Conservation (phyloP, 92 coral and sea anemone species). For the Muricea muricata region DNA sequence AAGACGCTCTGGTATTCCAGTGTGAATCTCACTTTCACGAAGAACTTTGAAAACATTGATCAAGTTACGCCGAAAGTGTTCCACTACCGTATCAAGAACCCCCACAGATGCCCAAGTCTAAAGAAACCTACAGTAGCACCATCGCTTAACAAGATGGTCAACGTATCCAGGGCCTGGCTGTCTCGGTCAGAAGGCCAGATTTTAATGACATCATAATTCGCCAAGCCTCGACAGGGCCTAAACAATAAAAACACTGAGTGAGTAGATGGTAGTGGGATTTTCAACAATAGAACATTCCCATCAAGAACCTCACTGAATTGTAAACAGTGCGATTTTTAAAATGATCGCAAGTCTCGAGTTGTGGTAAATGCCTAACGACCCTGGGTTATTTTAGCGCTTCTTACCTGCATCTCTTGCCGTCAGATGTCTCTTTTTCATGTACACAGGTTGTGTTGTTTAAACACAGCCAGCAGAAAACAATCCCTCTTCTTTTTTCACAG, state of each 20-base stretch:
- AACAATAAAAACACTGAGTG: background rate
- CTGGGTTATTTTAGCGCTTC: background rate
- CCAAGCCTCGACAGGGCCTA: conserved; percentile 99
- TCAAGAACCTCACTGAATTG: background rate
- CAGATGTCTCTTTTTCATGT: conserved; percentile 86
- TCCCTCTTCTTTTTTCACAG: conserved; percentile 49
- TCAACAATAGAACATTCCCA: background rate
- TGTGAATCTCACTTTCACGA: conserved; percentile 72
- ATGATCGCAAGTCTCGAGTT: background rate
- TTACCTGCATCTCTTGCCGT: conserved; percentile 92
- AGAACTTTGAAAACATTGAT: conserved; percentile 84
- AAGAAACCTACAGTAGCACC: conserved; percentile 94
- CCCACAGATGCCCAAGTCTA: conserved; percentile 87
- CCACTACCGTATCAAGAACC: conserved; percentile 90
- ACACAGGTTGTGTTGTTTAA: conserved; percentile 82
- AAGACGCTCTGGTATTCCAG: conserved; percentile 48
- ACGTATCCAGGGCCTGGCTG: conserved; percentile 97
- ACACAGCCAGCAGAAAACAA: conserved; percentile 82
- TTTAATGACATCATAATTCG: conserved; percentile 99
- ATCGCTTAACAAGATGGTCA: conserved; percentile 90
- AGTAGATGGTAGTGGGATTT: too few species aligned
- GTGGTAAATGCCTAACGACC: background rate
- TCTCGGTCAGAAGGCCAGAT: conserved; percentile 93
- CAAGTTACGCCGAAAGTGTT: conserved; percentile 95
- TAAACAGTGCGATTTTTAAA: background rate